These are phyloP conservation scores for Lepus oiostolus DNA, from an alignment of 2,797 vertebrate genomes.

Conservation along the genomic window DNA sequence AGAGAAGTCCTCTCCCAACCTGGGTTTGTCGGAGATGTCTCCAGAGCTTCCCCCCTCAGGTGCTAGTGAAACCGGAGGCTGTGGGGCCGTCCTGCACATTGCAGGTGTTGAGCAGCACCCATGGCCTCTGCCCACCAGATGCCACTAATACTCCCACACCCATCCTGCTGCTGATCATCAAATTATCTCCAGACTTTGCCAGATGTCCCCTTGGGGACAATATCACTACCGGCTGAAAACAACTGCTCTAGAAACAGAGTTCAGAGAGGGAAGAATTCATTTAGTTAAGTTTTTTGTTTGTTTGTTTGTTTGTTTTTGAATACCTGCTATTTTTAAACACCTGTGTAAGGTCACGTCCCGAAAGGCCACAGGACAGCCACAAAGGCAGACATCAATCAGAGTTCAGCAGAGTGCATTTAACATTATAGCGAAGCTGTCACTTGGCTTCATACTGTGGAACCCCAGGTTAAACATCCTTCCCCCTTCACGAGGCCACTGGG, in stretches of 20 bases:
- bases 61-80: background rate
- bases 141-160: background rate
- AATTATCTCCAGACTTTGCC: background rate
- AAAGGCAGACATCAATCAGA: background rate
- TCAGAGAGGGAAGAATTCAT: background rate
- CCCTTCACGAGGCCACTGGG: too few relatives aligned
- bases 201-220: background rate
- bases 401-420: background rate
- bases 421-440: background rate
- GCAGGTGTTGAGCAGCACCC: background rate
- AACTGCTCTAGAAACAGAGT: background rate
- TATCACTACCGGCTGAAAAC: background rate
- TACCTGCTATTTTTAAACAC: background rate
- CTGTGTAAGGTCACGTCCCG: background rate
- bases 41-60: background rate
- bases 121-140: background rate
- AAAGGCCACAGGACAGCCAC: background rate
- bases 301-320: background rate
- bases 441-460: background rate
- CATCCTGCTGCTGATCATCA: background rate
- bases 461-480: background rate
- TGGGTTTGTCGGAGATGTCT: background rate
- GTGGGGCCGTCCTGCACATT: background rate
- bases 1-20: background rate
- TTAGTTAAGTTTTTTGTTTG: background rate